Evolutionary conservation across 2,797 vertebrate genomes (phyloP), one percentile per base, ranked within the genome.

Genomic region (Pseudochaenichthys georgianus): DNA sequence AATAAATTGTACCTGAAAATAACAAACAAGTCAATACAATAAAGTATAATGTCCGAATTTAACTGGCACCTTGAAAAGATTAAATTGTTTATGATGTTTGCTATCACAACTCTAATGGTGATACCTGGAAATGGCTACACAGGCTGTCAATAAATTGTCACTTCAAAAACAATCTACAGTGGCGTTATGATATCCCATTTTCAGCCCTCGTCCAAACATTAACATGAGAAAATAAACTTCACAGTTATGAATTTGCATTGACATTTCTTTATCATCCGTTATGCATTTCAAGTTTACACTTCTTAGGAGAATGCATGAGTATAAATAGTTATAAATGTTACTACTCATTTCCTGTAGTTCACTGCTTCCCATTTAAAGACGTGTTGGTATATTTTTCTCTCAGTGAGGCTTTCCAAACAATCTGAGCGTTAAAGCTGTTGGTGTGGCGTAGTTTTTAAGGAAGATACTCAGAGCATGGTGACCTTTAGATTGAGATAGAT

Each of bases 351-450:
- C 13, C 55, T 74, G 50, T 55, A 64, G 42, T 73, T 60, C 57
- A 78, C 21, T 69, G 60, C 80, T 78, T 47, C 65, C 21, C 23
- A 59, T 67, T 61, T n/a, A 62, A 43, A 28, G 9, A 42, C 21
- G 38, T 66, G 83, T 80, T 79, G 80, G 83, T 78, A 28, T 28
- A 64, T 59, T 62, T 68, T 11, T 65, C 50, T 47, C 34, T 66
- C 42, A 28, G 16, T 9, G 5, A 78, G 11, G 31, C 38, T 70
- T 70, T 46, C 31, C 34, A 73, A 38, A 38, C 8, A 73, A 70
- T 71, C 42, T 4, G 63, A 81, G 61, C 48, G 57, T 81, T 83
- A 83, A 82, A 85, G 77, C 80, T 72, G 71, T 62, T 63, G 46
- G 15, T 54, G 43, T 41, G 0, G 53, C 79, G 68, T 41, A 63